Base-by-base conservation (phyloP, 2,888 invertebrate species). In the Patella pellucida region DNA sequence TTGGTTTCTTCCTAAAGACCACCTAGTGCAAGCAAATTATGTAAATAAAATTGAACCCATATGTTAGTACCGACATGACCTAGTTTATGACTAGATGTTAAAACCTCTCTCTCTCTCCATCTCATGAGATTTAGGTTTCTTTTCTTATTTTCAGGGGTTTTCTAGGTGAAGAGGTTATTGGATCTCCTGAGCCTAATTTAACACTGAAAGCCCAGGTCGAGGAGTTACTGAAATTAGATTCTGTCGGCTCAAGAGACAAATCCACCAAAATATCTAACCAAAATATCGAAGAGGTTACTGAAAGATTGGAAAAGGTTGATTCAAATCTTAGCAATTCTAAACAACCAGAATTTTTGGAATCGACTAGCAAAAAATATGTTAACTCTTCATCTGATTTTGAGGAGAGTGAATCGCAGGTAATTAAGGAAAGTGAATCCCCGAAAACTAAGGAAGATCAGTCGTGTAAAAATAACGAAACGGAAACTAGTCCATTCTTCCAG, bases 161-260 rank as follows among this genome's bases (percentile, higher is more conserved):
- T 14, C 31, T 82, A 50, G 87, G 86, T n/a, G 82, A 82, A 68
- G 85, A 85, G 75, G 82, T 87, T 1, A 70, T 85, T 51, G 77
- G 82, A 1, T n/a, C 62, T 62, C 23, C 11, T 52, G 50, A 62
- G 1, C 71, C 76, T 16, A 27, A 68, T 50, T 69, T 71, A n/a
- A 69, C 80, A 1, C 73, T 83, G 68, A 82, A 78, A 41, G 52
- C 75, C 23, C 85, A 85, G 68, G 69, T 85, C 0, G 27, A 73
- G 12, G 75, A 68, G 67, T 76, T 85, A 31, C 77, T 83, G 41
- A 83, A 81, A 54, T 71, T 83, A 11, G 85, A 85, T 16, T 76
- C 41, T 41, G 41, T 41, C 9, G 41, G 41, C 9, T 9, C 9
- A 1, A 41, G 41, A 41, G 41, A 41, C 41, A 41, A 41, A 41